phyloP scores from a whole-genome alignment of 2,888 invertebrate genomes.

The Drosophila mayaguana region DNA sequence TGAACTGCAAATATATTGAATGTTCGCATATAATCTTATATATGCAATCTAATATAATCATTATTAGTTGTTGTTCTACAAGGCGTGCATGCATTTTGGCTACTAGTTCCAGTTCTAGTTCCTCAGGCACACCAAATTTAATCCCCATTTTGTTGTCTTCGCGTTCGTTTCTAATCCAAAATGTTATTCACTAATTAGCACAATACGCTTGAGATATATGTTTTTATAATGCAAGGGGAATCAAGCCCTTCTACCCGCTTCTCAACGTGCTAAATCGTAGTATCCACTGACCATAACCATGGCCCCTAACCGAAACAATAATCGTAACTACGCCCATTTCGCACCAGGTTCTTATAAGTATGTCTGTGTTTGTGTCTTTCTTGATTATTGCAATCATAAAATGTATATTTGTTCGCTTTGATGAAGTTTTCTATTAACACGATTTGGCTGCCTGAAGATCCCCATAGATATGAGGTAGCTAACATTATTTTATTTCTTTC shows the following conservation, averaged over 20 bases:
- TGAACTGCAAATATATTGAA: conserved; percentile 42
- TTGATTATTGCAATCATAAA: conserved; percentile 72
- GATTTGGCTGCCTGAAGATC: conserved; percentile 45
- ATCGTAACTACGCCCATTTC: conserved; percentile 41
- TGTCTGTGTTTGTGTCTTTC: conserved; percentile 44
- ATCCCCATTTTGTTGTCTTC: conserved; percentile 38
- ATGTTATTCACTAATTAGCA: conserved; percentile 53
- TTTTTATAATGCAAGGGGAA: conserved; percentile 17
- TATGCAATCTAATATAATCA: conserved; percentile 27
- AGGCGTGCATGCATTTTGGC: neutral
- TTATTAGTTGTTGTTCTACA: neutral
- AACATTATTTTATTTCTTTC: conserved; percentile 21
- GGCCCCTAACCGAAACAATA: conserved; percentile 32
- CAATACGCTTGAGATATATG: conserved; percentile 32
- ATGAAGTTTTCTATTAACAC: conserved; percentile 68
- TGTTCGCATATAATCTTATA: conserved; percentile 11
- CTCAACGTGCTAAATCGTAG: conserved; percentile 10
- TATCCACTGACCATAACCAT: conserved; percentile 63
- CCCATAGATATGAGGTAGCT: conserved; percentile 16
- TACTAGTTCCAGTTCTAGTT: conserved; percentile 4
- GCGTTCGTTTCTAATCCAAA: conserved; percentile 34
- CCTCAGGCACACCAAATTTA: neutral
- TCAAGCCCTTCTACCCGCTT: neutral
- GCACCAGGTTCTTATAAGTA: conserved; percentile 24
- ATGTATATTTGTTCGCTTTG: conserved; percentile 59